Base-by-base conservation (phyloP, 2,797 vertebrate genomes). In the Australoheros facetus region DNA sequence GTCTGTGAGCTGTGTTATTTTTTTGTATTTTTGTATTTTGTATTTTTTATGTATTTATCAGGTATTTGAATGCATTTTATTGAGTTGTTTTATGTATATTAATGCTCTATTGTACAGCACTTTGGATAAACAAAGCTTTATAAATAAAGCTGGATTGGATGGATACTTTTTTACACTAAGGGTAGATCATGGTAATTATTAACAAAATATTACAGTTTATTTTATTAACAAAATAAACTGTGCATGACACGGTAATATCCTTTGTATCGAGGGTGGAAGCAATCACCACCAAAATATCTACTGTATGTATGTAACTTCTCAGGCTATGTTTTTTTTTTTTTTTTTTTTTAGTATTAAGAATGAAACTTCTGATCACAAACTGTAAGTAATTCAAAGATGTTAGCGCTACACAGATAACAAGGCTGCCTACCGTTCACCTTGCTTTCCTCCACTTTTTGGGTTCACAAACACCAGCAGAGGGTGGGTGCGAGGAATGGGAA, bases 391-490 rank as follows among this genome's bases (percentile, higher is more conserved):
- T 12, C 21, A 16, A 45, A 10, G 3, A 53, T 30, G 6, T 26
- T 13, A 12, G 4, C 19, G 10, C 16, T 13, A 42, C 32, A 10
- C 14, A 34, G 8, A 48, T 32, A n/a, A 19, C 28, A 1, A 26
- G 45, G 23, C 39, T 73, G 21, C 76, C 95, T 81, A 98, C 97
- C 96, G 95, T 88, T 97, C 94, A 1, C 98, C 98, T 91, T 98
- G 98, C 84, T 98, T 98, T 73, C 98, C 98, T 53, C 98, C 98
- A 86, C 98, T 98, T 92, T 97, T 99, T 34, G 96, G 98, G 81
- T 99, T 99, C 55, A 98, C 96, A 86, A 98, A 98, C 83, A 98
- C 97, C 88, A 98, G 94, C 80, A 98, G 95, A 16, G 98, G 98
- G 84, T 97, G 97, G 64, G 93, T 97, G 80, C 95, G 90, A 73